Base-by-base conservation (phyloP, 2,113 vertebrate species). In the Grallaria varia region DNA sequence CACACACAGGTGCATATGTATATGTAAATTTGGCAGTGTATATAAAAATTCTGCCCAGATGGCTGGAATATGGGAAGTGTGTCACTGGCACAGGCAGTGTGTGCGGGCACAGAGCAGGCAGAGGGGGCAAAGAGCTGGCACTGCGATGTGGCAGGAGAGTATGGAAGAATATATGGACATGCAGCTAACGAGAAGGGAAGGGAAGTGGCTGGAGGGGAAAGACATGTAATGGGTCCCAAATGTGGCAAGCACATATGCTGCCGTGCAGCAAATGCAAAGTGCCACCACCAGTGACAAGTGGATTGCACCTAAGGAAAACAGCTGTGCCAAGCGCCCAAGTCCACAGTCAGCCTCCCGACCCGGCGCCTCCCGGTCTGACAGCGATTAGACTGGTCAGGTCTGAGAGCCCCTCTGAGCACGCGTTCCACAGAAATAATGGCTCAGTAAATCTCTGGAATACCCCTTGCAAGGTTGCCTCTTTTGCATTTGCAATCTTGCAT, bases 241-340 rank as follows among this genome's bases (percentile, higher is more conserved):
- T 17, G 92, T 92, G 93, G 93, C 93, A 90, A 64, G 86, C 85
- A 53, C 96, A 92, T 94, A 81, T 72, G 88, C 85, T 93, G 86
- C 96, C 88, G 72, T 58, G 39, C 44, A 89, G 93, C 92, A 93
- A 95, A 88, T 60, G 73, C 80, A 73, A 66, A 96, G 80, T 95
- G 93, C 96, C 90, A 93, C 80, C 80, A 35, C 77, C 39, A 79
- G 96, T 94, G 95, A 96, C 96, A 96, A 96, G 93, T 40, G 85
- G 60, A 84, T 90, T 93, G 80, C 83, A 96, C 93, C 96, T 92
- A 84, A 95, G 95, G 96, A 94, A 87, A 96, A 90, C 92, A 97
- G 95, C 96, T 96, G 95, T 93, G 90, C 94, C 84, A 53, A 92
- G 80, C 40, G 96, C 88, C 92, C 92, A 90, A 40, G 59, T 50